Evolutionary conservation across 2,113 vertebrate species (phyloP).

Genomic region (Etheostoma spectabile): DNA sequence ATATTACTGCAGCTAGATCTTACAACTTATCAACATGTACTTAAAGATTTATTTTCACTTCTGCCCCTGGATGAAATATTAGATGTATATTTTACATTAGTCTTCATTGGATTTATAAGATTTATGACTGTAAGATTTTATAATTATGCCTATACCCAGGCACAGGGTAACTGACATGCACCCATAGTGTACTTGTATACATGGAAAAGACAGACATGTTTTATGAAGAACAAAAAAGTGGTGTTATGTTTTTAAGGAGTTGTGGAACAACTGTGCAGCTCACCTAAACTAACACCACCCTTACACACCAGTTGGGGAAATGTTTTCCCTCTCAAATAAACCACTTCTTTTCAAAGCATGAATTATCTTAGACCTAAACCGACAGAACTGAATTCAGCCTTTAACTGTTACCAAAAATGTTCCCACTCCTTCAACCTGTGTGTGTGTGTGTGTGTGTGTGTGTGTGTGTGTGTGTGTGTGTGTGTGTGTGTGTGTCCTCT

Average conservation of each 20-base stretch:
- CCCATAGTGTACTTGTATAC: background rate
- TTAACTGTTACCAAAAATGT: constrained; percentile 30
- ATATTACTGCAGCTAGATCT: too few relatives aligned
- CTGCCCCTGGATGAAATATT: too few relatives aligned
- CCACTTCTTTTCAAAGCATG: constrained; percentile 13
- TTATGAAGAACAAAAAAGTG: background rate
- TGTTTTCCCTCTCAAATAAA: constrained; percentile 25
- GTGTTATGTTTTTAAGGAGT: background rate
- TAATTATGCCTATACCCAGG: too few relatives aligned
- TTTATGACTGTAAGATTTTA: too few relatives aligned
- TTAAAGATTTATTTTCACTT: too few relatives aligned
- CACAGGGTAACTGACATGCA: too few relatives aligned
- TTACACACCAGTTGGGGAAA: background rate
- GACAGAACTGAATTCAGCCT: constrained; percentile 33
- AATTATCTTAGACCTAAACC: constrained; percentile 29
- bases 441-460: constrained; percentile 12
- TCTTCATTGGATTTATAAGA: too few relatives aligned
- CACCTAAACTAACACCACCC: background rate
- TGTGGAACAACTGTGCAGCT: background rate
- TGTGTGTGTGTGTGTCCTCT: constrained; percentile 57
- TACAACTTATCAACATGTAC: too few relatives aligned
- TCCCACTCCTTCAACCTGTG: constrained; percentile 36
- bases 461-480: constrained; percentile 44
- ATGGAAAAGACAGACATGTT: background rate
- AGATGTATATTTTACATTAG: too few relatives aligned